Evolutionary conservation across 2,888 invertebrate species (phyloP).

Genomic region (Dioctria rufipes): DNA sequence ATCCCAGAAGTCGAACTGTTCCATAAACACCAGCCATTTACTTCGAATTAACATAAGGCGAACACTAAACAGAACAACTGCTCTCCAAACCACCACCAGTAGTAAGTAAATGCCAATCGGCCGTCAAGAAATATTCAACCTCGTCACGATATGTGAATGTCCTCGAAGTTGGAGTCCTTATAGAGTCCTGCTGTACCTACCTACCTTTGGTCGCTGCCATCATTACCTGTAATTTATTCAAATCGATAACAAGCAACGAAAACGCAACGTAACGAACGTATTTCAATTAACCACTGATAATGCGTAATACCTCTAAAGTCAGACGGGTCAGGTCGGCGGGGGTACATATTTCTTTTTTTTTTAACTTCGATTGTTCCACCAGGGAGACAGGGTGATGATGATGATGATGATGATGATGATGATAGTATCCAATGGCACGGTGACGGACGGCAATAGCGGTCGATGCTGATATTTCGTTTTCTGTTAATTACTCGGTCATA

Average conservation of each 20-base stretch:
- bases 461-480: constrained; percentile 56
- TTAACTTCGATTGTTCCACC: constrained; percentile 20
- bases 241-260: constrained; percentile 50
- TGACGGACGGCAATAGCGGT: constrained; percentile 40
- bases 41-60: too few relatives aligned
- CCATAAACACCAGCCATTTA: too few relatives aligned
- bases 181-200: neutral
- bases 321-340: neutral
- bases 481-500: constrained; percentile 60
- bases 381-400: constrained; percentile 7
- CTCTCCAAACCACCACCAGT: neutral
- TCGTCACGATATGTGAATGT: constrained; percentile 56
- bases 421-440: constrained; percentile 54
- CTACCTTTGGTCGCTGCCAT: too few relatives aligned
- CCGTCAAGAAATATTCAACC: constrained; percentile 54
- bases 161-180: constrained; percentile 26
- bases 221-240: constrained; percentile 50
- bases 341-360: neutral
- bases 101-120: constrained; percentile 54
- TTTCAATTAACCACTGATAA: constrained; percentile 55
- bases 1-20: too few relatives aligned
- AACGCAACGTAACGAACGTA: constrained; percentile 53
- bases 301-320: constrained; percentile 34
- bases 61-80: constrained; percentile 42
- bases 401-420: constrained; percentile 11